Base-by-base conservation (phyloP, 2,888 invertebrate species). In the Drosophila greeni region DNA sequence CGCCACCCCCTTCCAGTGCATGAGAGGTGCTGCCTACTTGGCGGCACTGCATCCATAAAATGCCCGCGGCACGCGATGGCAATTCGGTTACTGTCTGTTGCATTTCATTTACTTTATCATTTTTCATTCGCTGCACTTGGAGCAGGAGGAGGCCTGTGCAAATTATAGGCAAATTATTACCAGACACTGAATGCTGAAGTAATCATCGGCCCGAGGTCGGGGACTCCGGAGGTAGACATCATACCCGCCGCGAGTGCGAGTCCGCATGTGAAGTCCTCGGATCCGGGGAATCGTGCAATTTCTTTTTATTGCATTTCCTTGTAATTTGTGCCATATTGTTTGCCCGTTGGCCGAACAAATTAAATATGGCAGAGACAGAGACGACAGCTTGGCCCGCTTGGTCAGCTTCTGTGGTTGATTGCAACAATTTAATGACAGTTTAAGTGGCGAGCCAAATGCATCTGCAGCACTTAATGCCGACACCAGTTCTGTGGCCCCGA, bases 141-240 rank as follows among this genome's bases (percentile, higher is more conserved):
- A 20, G 12, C 18, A 20, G 39, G 26, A 39, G 20, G 29, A 39
- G 42, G 39, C 24, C 23, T 26, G 60, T 42, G 73, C 75, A 75
- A 77, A 79, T 78, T 79, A 81, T 81, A 72, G 81, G 78, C 79
- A 79, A 81, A 79, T 79, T 79, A 79, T 79, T 81, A 78, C 68
- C 72, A 65, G 62, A 56, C 52, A 66, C 73, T 76, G 75, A 78
- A 76, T 74, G 75, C 53, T 59, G 59, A 59, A 79, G 79, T 66
- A 78, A 78, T 81, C 81, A 79, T 74, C 70, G 31, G 24, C 47
- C 55, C 36, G 40, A 14, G 55, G 55, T 29, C 14, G 45, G 45
- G 45, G 45, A 18, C 45, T 29, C 29, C 16, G 31, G 45, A 47
- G 45, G 45, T 47, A 45, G 45, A 29, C 43, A 45, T 4, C 43